Conservation (phyloP, 2,113 vertebrate genomes). For the Plecotus auritus region DNA sequence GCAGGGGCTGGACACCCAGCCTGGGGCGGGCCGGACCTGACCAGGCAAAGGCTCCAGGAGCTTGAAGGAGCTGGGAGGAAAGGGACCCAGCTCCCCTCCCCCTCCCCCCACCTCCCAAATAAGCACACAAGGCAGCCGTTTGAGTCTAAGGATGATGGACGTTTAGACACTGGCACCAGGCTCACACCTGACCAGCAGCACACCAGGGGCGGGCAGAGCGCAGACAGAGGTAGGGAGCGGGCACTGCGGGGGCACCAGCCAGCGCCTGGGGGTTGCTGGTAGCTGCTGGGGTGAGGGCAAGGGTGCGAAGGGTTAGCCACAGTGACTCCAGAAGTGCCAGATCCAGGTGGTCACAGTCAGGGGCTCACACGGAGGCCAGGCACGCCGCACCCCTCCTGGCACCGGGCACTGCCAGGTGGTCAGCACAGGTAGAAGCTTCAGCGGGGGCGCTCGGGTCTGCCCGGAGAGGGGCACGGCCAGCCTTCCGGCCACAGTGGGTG, state of each 20-base stretch:
- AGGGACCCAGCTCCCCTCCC: not conserved
- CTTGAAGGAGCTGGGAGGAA: not conserved
- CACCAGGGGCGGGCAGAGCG: not conserved
- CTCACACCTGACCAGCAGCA: not conserved
- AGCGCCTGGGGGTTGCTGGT: not conserved
- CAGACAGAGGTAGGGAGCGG: slow-evolving; percentile 39
- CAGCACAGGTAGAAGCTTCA: not conserved
- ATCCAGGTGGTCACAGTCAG: not conserved
- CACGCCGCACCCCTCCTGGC: not conserved
- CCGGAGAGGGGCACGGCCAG: not conserved
- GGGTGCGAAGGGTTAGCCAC: not conserved
- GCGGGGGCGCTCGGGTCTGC: not conserved
- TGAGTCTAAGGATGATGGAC: slow-evolving; percentile 25
- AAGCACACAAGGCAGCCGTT: slow-evolving; percentile 12
- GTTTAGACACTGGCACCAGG: slow-evolving; percentile 41
- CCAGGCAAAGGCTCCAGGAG: not conserved
- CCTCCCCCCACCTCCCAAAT: not conserved
- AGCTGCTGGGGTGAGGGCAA: not conserved
- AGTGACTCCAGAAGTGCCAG: not conserved
- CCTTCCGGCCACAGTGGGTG: not conserved
- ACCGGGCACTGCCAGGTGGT: not conserved
- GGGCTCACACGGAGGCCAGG: not conserved
- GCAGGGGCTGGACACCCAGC: not conserved
- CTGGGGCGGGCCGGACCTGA: not conserved
- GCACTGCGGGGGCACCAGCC: not conserved